Evolutionary conservation across 2,797 vertebrate genomes (phyloP).

Genomic region (Halcyon badia): DNA sequence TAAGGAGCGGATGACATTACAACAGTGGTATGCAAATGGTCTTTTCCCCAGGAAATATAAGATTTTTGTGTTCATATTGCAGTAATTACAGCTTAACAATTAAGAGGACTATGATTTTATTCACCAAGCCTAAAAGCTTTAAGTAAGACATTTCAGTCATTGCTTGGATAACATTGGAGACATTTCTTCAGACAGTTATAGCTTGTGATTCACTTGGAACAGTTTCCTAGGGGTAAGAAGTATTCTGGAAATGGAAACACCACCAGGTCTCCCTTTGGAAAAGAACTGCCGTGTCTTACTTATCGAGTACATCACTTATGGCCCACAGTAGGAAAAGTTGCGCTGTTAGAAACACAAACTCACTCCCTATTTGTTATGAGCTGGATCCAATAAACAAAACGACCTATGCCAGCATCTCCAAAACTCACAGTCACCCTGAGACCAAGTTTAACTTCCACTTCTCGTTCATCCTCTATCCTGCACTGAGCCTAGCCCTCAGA

Average conservation of each 20-base stretch:
- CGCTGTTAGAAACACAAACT: slow-evolving; percentile 48
- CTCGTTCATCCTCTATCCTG: not conserved
- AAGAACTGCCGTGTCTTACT: not conserved
- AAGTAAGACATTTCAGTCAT: slow-evolving; percentile 54
- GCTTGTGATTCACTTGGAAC: slow-evolving; percentile 49
- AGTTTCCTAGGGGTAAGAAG: slow-evolving; percentile 43
- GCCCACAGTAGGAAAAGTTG: slow-evolving; percentile 17
- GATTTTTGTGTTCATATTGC: slow-evolving; percentile 45
- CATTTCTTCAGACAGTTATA: slow-evolving; percentile 46
- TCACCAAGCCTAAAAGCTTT: slow-evolving; percentile 50
- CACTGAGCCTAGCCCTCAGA: not conserved
- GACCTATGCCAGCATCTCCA: slow-evolving; percentile 49
- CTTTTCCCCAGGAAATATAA: slow-evolving; percentile 66
- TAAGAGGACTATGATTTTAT: slow-evolving; percentile 48
- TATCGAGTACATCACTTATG: not conserved
- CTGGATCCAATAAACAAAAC: slow-evolving; percentile 42
- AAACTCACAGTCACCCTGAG: slow-evolving; percentile 52
- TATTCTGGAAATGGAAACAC: slow-evolving; percentile 38
- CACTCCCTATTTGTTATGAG: slow-evolving; percentile 58
- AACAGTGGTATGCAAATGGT: slow-evolving; percentile 55
- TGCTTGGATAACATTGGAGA: slow-evolving; percentile 47
- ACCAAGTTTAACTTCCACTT: slow-evolving; percentile 27
- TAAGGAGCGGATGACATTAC: slow-evolving; percentile 52
- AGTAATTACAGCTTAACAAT: slow-evolving; percentile 65
- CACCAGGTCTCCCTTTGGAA: slow-evolving; percentile 30